Conservation (phyloP, 2,797 vertebrate genomes). For the Oreochromis grahami region DNA sequence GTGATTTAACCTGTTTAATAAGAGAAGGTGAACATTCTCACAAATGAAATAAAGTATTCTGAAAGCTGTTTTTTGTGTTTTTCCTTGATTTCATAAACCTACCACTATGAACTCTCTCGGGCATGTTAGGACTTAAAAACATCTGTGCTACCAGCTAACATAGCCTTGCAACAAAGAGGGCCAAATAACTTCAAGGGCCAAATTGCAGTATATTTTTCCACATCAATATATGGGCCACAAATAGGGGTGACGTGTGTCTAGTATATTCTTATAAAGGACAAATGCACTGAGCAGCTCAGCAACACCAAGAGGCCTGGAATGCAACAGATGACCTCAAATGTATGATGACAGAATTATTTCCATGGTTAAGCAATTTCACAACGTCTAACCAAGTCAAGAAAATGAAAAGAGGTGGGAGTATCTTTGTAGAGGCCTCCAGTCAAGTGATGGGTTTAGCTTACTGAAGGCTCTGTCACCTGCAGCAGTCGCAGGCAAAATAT, state of each 20-base stretch:
- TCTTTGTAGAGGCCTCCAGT: background rate
- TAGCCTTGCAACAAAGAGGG: background rate
- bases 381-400: background rate
- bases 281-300: background rate
- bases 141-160: background rate
- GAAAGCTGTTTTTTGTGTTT: conserved; percentile 15
- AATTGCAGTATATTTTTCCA: background rate
- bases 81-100: background rate
- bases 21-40: conserved; percentile 58
- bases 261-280: background rate
- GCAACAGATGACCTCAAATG: background rate
- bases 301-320: background rate
- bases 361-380: background rate
- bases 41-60: conserved; percentile 81
- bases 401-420: background rate
- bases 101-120: background rate
- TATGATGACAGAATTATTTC: background rate
- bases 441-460: background rate
- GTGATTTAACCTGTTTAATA: conserved; percentile 75
- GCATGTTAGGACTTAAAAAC: background rate
- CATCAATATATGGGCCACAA: background rate
- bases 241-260: background rate
- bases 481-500: background rate
- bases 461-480: background rate
- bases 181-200: background rate